Base-by-base conservation (phyloP, 2,888 invertebrate genomes). In the Onthophagus sagittarius region DNA sequence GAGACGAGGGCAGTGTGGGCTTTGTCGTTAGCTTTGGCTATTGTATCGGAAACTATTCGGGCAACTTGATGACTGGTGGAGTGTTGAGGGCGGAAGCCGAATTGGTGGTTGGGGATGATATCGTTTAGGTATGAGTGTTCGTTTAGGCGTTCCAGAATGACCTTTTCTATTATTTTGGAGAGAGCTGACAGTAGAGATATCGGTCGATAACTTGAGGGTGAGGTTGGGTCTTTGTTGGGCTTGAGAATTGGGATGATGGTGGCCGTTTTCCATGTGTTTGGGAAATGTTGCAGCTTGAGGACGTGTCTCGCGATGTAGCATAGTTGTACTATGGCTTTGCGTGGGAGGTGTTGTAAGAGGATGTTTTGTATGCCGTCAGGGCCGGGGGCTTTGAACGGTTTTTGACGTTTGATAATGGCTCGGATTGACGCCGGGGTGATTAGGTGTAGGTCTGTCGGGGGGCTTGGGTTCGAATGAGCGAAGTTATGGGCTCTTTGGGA, bases 1-100 rank as follows among this genome's bases (percentile, higher is more conserved):
- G 82, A 74, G 0, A 81, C 74, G 15, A 80, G 77, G 6, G 77
- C 80, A 2, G 80, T 81, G 5, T 74, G 5, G 33, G 73, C 69
- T 79, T 72, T 31, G 77, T 76, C 71, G 53, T 79, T 77, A 11
- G 81, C 78, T 15, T 78, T 79, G 5, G 76, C 67, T 1, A 76
- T 73, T 11, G 79, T 77, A 14, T 76, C 13, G 69, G 80, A 76
- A 5, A 76, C 75, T 5, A 84, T 76, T 72, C 80, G 74, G 0
- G 77, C 70, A 3, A 81, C 72, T 72, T 82, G 82, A 32, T 79
- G 78, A 6, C 75, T 76, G 0, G 83, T 82, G 2, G 79, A 80
- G 72, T 81, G 62, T 53, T 81, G 71, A n/a, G n/a, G n/a, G n/a
- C n/a, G n/a, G n/a, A n/a, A n/a, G n/a, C n/a, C n/a, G n/a, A n/a